Evolutionary conservation across 2,797 vertebrate species (phyloP).

Genomic region (Gymnodraco acuticeps): DNA sequence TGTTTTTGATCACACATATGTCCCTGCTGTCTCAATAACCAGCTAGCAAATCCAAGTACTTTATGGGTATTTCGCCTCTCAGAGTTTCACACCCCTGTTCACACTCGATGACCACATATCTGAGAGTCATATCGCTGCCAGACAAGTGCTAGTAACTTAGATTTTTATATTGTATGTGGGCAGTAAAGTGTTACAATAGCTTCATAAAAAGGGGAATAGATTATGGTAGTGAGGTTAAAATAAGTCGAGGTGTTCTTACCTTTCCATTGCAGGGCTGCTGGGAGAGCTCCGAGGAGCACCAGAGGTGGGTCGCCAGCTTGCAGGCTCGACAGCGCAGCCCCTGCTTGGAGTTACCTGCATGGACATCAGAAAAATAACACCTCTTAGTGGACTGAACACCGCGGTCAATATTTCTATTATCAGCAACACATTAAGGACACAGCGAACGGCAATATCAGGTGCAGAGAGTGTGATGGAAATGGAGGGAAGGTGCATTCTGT

Average conservation of each 20-base stretch:
- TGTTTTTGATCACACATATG: neutral
- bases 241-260: conserved; percentile 70
- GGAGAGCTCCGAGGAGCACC: conserved; percentile 92
- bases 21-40: neutral
- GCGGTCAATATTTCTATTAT: neutral
- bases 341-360: conserved; percentile 92
- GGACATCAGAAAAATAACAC: conserved; percentile 23
- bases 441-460: neutral
- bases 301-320: conserved; percentile 91
- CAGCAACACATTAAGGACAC: neutral
- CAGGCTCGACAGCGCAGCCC: conserved; percentile 93
- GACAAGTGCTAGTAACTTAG: neutral
- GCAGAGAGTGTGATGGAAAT: neutral
- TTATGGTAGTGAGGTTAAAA: conserved; percentile 2
- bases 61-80: neutral
- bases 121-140: neutral
- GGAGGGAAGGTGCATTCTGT: neutral
- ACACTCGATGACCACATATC: conserved; percentile 26
- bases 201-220: conserved; percentile 17
- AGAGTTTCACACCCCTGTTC: conserved; percentile 15
- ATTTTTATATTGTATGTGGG: conserved; percentile 3
- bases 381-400: neutral
- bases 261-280: conserved; percentile 91
- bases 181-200: conserved; percentile 5
- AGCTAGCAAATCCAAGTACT: neutral